Conservation (phyloP, 2,888 invertebrate genomes). For the Lampropteryx suffumata region DNA sequence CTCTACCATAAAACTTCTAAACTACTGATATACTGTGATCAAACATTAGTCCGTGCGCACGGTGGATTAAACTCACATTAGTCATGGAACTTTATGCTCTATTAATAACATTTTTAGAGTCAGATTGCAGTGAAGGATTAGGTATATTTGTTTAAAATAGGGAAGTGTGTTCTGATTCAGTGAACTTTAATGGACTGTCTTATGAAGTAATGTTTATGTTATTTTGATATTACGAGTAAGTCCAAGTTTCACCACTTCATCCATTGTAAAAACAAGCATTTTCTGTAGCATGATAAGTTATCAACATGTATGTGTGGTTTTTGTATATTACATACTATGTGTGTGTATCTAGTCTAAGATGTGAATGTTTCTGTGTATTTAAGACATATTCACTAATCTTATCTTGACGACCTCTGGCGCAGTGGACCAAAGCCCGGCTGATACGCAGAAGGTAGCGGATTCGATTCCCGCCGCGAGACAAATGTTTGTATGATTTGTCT, state of each 20-base stretch:
- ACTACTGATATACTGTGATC: slow-evolving; percentile 2
- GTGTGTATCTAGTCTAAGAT: no score
- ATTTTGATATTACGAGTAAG: neutral
- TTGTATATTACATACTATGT: no score
- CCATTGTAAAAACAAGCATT: no score
- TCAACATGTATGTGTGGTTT: no score
- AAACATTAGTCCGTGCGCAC: slow-evolving; percentile 44
- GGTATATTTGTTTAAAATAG: slow-evolving; percentile 17
- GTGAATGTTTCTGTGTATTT: no score
- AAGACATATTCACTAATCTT: no score
- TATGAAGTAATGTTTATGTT: neutral
- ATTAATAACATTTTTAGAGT: slow-evolving; percentile 29
- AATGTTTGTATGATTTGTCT: no score
- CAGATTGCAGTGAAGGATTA: slow-evolving; percentile 29
- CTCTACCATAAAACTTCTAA: neutral
- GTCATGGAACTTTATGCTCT: slow-evolving; percentile 37
- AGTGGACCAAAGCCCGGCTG: no score
- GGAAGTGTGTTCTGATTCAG: slow-evolving; percentile 24
- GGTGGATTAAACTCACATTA: slow-evolving; percentile 39
- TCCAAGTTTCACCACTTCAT: neutral
- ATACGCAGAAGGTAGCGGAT: no score
- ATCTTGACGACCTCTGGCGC: no score
- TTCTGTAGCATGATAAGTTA: no score
- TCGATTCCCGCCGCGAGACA: no score
- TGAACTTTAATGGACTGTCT: slow-evolving; percentile 18